These are phyloP conservation scores for Hyperoodon ampullatus DNA, from an alignment of 2,113 vertebrate genomes.

Conservation along the genomic window DNA sequence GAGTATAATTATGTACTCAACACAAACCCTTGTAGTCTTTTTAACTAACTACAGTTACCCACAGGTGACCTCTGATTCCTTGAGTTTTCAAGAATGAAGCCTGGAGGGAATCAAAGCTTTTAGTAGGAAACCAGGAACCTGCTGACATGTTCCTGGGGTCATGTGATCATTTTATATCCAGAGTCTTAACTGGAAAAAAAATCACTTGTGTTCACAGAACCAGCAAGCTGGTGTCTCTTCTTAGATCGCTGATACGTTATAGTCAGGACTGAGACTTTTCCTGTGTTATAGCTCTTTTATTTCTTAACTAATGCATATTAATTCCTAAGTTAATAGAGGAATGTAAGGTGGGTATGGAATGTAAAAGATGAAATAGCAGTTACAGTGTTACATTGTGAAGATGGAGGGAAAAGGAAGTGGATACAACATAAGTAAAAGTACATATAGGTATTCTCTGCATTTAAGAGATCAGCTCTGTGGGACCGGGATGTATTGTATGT, in stretches of 20 bases:
- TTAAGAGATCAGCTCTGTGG: not conserved
- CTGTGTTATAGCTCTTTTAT: not conserved
- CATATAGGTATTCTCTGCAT: not conserved
- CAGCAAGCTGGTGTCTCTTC: not conserved
- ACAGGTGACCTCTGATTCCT: not conserved
- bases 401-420: not conserved
- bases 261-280: not conserved
- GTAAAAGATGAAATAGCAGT: not conserved
- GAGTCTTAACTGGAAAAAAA: not conserved
- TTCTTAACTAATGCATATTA: not conserved
- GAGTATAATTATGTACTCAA: not conserved
- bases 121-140: constrained; percentile 23
- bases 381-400: not conserved
- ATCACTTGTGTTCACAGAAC: not conserved
- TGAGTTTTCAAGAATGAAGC: constrained; percentile 22
- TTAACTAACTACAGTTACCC: not conserved
- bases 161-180: not conserved
- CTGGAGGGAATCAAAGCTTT: constrained; percentile 39
- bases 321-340: not conserved
- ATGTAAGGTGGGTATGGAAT: too few species aligned
- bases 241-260: not conserved
- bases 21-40: not conserved
- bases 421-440: not conserved
- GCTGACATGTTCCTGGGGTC: not conserved
- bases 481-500: not conserved